Base-by-base conservation (phyloP, 1,140 invertebrate genomes). In the Stegodyphus mimosarum region DNA sequence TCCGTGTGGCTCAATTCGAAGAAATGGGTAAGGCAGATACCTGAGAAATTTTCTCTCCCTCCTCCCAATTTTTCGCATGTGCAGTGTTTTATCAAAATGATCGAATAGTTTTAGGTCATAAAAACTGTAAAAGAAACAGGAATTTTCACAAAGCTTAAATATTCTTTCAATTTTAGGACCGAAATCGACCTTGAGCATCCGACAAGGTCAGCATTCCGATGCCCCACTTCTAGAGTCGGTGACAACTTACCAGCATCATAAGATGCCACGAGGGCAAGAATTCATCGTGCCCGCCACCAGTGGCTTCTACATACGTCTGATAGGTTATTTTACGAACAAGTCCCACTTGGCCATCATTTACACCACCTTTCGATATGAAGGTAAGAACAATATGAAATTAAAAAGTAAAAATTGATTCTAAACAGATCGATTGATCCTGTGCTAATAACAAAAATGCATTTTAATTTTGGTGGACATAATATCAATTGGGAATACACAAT, bases 291-390 rank as follows among this genome's bases (percentile, higher is more conserved):
- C 93, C 2, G 91, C 94, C 2, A 90, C 92, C 15, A 92, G 92
- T 76, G 94, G 94, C 1, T 95, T 94, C 88, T 94, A 95, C 88
- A 92, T 95, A 10, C 92, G 93, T 66, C 89, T 95, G 52, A 90
- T 92, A 0, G 94, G 94, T 6, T 91, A 92, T 18, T 94, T 95
- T 83, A 92, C 92, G 17, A 90, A 92, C 67, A 91, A 92, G 83
- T 95, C 94, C 15, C 90, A 92, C 18, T 88, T 95, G 60, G 94
- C 93, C 11, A 93, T 95, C 48, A 92, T 94, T 6, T 95, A 95
- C 88, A 91, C 94, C 7, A 92, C 94, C n/a, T 95, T 95, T 89
- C 94, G 93, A 88, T 94, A 94, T 88, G 92, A 93, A 90, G 94
- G 94, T 93, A 60, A 60, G 9, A 60, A 60, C 33, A 33, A 33